These are phyloP conservation scores for Phodopus roborovskii DNA, from an alignment of 2,113 vertebrate species.

Conservation along the genomic window DNA sequence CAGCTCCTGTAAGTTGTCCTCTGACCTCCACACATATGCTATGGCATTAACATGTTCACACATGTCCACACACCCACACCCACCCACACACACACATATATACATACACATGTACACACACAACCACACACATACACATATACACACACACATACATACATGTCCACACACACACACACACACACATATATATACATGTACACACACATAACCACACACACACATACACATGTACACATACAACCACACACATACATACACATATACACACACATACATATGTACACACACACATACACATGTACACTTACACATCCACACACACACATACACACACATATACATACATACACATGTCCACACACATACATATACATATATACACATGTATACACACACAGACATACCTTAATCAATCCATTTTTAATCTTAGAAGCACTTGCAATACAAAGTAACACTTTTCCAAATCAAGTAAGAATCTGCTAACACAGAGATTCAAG, in stretches of 20 bases:
- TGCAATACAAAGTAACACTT: neutral
- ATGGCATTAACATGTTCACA: neutral
- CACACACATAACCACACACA: too few species aligned
- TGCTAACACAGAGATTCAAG: neutral
- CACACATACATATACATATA: too few species aligned
- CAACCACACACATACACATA: too few species aligned
- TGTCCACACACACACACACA: too few species aligned
- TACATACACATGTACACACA: too few species aligned
- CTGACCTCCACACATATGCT: neutral
- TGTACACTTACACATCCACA: too few species aligned
- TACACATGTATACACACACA: too few species aligned
- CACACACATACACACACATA: neutral
- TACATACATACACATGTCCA: neutral
- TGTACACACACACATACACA: too few species aligned
- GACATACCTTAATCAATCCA: neutral
- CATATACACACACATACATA: too few species aligned
- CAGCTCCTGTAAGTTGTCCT: neutral
- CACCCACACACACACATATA: neutral
- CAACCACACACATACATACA: neutral
- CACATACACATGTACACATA: too few species aligned
- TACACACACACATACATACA: too few species aligned
- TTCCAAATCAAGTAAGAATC: slow-evolving; percentile 27
- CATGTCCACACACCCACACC: neutral
- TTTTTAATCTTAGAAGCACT: neutral
- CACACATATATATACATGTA: too few species aligned